These are phyloP conservation scores for Pangasius krempfi DNA, from an alignment of 2,797 vertebrate genomes.

Conservation along the genomic window DNA sequence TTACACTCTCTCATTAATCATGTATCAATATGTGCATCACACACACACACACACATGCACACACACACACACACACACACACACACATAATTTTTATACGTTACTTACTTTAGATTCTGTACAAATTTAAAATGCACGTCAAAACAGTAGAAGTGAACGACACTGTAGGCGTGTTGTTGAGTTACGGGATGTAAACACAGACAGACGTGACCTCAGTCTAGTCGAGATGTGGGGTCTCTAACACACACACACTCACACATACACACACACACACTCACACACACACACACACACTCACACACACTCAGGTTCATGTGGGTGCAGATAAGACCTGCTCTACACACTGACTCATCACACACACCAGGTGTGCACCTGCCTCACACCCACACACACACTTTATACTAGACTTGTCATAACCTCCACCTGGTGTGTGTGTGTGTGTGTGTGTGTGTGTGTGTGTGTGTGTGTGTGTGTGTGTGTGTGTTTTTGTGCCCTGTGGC, in stretches of 20 bases:
- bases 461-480: not conserved
- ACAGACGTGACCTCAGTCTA: slow-evolving; percentile 23
- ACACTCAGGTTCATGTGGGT: not conserved
- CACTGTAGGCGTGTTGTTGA: not conserved
- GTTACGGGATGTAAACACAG: not conserved
- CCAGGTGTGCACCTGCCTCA: slow-evolving; percentile 72
- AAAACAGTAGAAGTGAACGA: not conserved
- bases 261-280: not conserved
- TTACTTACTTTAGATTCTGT: not conserved
- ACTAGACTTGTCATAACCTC: slow-evolving; percentile 14
- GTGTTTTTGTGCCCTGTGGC: slow-evolving; percentile 49
- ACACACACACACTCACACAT: not conserved
- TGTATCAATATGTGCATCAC: not conserved
- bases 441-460: slow-evolving; percentile 20
- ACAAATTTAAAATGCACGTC: not conserved
- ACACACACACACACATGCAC: slow-evolving; percentile 5
- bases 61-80: not conserved
- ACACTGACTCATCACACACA: slow-evolving; percentile 64
- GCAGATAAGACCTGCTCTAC: slow-evolving; percentile 43
- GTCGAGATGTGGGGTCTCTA: not conserved
- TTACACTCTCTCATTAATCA: not conserved
- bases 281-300: not conserved
- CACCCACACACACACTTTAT: slow-evolving; percentile 14
- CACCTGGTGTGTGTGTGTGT: no score
- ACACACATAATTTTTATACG: not conserved